Evolutionary conservation across 2,797 vertebrate species (phyloP).

Genomic region (Tenualosa thibaudeaui): DNA sequence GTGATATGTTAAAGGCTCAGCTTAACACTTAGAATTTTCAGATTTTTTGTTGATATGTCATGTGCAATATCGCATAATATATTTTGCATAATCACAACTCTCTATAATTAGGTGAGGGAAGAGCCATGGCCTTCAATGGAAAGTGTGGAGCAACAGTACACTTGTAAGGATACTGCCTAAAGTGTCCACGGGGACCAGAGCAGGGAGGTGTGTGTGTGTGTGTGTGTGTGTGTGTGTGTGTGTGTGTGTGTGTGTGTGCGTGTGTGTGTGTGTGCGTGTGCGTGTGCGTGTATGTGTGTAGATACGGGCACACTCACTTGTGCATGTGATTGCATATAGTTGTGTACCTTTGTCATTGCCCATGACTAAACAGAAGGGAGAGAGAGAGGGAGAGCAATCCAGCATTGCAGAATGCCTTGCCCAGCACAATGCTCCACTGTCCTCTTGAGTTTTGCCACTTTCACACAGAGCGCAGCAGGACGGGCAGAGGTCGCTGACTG

Average conservation of each 20-base stretch:
- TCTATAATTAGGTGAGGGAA: background rate
- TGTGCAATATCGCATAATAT: background rate
- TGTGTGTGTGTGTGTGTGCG: slow-evolving; percentile 8
- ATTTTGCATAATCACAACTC: background rate
- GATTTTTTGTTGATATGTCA: background rate
- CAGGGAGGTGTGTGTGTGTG: slow-evolving; percentile 33
- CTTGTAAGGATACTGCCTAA: background rate
- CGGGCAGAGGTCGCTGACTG: slow-evolving; percentile 74
- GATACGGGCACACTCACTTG: too few species aligned
- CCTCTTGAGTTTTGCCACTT: slow-evolving; percentile 60
- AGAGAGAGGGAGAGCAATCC: slow-evolving; percentile 19
- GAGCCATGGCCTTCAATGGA: background rate
- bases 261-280: background rate
- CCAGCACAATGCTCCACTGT: slow-evolving; percentile 72
- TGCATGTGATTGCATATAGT: background rate
- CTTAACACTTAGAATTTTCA: background rate
- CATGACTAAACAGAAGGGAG: slow-evolving; percentile 22
- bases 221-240: slow-evolving; percentile 32
- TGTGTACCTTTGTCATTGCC: slow-evolving; percentile 22
- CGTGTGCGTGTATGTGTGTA: background rate
- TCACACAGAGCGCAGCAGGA: slow-evolving; percentile 69
- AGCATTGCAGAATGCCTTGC: slow-evolving; percentile 49
- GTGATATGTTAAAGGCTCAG: too few species aligned
- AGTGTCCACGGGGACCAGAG: slow-evolving; percentile 1
- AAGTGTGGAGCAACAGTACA: background rate